A percentile compares a stretch with the other conserved stretches of the same genome.
Conservation (phyloP, 1,140 invertebrate species). For the Xylocopa sonorina region DNA sequence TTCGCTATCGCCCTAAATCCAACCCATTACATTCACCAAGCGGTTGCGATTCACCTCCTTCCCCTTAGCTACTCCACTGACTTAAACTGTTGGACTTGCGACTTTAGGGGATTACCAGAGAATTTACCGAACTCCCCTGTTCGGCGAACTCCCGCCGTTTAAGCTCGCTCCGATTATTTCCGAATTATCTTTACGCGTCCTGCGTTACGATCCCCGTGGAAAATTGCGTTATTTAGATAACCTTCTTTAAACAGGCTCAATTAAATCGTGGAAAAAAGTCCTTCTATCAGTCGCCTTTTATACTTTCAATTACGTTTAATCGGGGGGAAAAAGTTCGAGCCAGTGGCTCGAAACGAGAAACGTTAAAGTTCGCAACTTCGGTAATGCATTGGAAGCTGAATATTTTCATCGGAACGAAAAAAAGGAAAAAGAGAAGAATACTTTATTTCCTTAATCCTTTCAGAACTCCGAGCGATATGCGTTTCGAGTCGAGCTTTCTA, state of each 20-base stretch:
- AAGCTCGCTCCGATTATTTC: constrained; percentile 68
- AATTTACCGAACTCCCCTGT: constrained; percentile 68
- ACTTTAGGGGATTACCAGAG: constrained; percentile 76
- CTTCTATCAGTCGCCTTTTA: background rate
- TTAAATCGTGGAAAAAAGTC: constrained; percentile 3
- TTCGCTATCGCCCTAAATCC: constrained; percentile 66
- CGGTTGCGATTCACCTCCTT: constrained; percentile 55
- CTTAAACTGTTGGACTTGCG: constrained; percentile 80
- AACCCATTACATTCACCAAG: constrained; percentile 67
- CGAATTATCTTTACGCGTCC: constrained; percentile 48
- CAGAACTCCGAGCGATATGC: too few species aligned
- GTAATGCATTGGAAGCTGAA: too few species aligned
- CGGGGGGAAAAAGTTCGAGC: background rate
- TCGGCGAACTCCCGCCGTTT: constrained; percentile 57
- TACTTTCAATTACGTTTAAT: background rate
- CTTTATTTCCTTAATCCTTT: too few species aligned
- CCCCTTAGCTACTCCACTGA: constrained; percentile 67
- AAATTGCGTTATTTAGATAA: constrained; percentile 36
- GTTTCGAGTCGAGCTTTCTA: too few species aligned
- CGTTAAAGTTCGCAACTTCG: too few species aligned
- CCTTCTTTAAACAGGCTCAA: constrained; percentile 1
- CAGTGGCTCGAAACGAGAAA: too few species aligned
- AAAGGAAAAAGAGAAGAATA: too few species aligned
- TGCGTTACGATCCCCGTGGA: constrained; percentile 6
- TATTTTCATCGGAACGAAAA: too few species aligned